A percentile compares a stretch with the other conserved stretches of the same genome.
phyloP scores from a whole-genome alignment of 2,888 invertebrate species.

The Aplocera efformata region DNA sequence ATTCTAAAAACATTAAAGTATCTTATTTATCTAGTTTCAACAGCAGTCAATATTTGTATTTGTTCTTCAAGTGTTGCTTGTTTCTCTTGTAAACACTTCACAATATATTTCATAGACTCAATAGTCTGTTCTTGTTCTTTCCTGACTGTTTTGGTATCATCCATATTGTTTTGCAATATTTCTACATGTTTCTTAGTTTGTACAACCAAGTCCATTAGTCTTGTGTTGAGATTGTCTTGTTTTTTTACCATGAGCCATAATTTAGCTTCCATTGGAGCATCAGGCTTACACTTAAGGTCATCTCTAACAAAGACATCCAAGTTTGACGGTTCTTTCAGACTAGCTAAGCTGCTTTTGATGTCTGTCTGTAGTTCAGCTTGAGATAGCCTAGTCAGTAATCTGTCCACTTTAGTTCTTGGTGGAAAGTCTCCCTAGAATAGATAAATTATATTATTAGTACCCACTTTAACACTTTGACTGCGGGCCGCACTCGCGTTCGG shows the following conservation, averaged over 20 bases:
- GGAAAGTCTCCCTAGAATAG: slow-evolving; percentile 20
- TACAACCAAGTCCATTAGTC: slow-evolving; percentile 49
- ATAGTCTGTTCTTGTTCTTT: slow-evolving; percentile 55
- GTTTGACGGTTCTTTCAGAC: slow-evolving; percentile 53
- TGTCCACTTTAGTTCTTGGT: slow-evolving; percentile 46
- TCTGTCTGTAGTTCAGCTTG: slow-evolving; percentile 56
- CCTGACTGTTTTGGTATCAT: slow-evolving; percentile 43
- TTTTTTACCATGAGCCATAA: slow-evolving; percentile 68
- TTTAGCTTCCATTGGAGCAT: slow-evolving; percentile 53
- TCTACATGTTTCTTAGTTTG: slow-evolving; percentile 61
- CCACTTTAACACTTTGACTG: too few species aligned
- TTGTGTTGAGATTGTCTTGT: slow-evolving; percentile 59
- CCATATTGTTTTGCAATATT: slow-evolving; percentile 49
- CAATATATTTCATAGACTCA: slow-evolving; percentile 63
- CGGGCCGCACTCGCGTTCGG: too few species aligned
- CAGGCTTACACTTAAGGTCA: slow-evolving; percentile 49
- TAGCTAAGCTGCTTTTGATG: slow-evolving; percentile 47
- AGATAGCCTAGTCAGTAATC: slow-evolving; percentile 45
- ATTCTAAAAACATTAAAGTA: too few species aligned
- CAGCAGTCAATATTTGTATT: slow-evolving; percentile 66
- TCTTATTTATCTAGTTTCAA: slow-evolving; percentile 55
- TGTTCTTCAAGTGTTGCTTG: slow-evolving; percentile 70
- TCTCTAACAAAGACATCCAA: slow-evolving; percentile 52
- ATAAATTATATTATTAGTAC: not conserved
- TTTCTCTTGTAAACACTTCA: slow-evolving; percentile 70